Conservation (phyloP, 2,113 vertebrate genomes). For the Petroica traversi region DNA sequence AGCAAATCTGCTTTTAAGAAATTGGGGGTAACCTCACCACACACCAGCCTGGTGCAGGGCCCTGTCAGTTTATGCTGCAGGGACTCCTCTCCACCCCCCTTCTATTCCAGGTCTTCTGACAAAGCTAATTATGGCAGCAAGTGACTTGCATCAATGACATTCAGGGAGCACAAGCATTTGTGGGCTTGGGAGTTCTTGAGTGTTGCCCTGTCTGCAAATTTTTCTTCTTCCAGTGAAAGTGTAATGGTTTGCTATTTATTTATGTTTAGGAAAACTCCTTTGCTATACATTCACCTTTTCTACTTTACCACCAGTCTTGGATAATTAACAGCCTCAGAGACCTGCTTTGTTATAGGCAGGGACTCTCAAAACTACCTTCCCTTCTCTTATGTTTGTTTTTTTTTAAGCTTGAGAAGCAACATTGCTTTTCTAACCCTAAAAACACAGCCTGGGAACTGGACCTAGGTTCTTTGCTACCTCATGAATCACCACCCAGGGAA, state of each 20-base stretch:
- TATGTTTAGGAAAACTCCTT: background rate
- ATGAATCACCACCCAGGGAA: background rate
- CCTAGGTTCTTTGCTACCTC: background rate
- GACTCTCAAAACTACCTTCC: background rate
- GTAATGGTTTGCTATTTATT: background rate
- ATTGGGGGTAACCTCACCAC: background rate
- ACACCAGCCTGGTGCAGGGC: rapidly evolving
- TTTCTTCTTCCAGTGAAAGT: background rate
- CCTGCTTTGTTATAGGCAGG: background rate
- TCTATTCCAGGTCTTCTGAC: background rate
- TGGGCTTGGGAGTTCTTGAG: background rate
- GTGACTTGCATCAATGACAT: background rate
- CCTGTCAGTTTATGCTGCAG: background rate
- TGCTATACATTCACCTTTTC: background rate
- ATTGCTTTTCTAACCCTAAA: background rate
- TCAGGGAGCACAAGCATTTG: background rate
- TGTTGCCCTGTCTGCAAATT: background rate
- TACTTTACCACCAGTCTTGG: background rate
- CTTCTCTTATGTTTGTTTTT: background rate
- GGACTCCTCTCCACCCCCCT: background rate
- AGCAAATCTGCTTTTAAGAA: background rate
- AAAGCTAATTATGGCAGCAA: background rate
- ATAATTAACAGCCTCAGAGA: background rate
- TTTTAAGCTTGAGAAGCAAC: background rate
- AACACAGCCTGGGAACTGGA: background rate